Base-by-base conservation (phyloP, 2,113 vertebrate genomes). In the Cyanoderma ruficeps region DNA sequence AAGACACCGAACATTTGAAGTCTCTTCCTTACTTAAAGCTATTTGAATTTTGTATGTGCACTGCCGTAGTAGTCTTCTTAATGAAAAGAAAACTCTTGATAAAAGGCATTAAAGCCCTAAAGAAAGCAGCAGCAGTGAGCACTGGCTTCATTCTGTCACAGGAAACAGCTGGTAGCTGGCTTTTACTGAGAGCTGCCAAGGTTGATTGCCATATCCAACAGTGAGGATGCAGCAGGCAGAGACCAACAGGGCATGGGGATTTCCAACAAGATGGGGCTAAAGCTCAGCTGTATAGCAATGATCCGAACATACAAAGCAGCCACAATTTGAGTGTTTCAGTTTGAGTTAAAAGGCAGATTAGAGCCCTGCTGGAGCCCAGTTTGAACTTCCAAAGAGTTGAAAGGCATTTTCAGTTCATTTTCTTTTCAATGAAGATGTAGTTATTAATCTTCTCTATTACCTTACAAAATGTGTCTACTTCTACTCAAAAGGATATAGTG, bases 281-380 rank as follows among this genome's bases (percentile, higher is more conserved):
- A 90, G 63, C 59, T 80, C 84, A 50, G 63, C 70, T 88, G 33
- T 14, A 41, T n/a, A 91, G 35, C 56, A 30, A 19, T 10, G 61
- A 82, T 79, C 35, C 82, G 80, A 83, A 83, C 30, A 39, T 10
- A 59, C 23, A 80, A 69, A 80, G 75, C 2, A 3, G 33, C 81
- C 90, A 27, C 35, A 84, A 80, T 85, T 7, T 31, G 17, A 85
- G 23, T 31, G 46, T 72, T 90, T 92, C 69, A 49, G 64, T 89
- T 61, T 53, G 57, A 92, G 50, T 74, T 83, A 63, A 83, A 87
- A 90, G 82, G 84, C 70, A 93, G 82, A 83, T 94, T 69, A 94
- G 50, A 97, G 71, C 50, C 63, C 67, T 70, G 67, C 71, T 57
- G 71, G 85, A 96, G 59, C 23, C 46, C 59, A n/a, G 39, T 88